These are phyloP conservation scores for Notothenia rossii DNA, from an alignment of 2,113 vertebrate genomes.

Conservation along the genomic window DNA sequence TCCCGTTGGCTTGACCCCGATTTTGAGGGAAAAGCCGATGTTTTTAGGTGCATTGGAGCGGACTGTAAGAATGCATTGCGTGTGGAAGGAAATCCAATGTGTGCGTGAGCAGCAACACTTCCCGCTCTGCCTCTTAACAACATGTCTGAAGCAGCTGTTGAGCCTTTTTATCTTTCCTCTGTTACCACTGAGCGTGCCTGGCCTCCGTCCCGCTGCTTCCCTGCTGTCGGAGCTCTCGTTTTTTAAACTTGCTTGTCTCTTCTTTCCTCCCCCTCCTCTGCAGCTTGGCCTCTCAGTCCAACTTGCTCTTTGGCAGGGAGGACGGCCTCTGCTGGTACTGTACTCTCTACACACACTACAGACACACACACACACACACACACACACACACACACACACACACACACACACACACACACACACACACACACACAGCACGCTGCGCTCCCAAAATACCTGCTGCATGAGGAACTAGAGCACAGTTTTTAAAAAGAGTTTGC, in stretches of 20 bases:
- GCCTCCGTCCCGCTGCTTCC: slow-evolving; percentile 27
- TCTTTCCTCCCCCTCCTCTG: slow-evolving; percentile 69
- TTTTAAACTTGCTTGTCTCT: slow-evolving; percentile 52
- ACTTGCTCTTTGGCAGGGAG: slow-evolving; percentile 85
- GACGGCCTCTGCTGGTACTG: slow-evolving; percentile 85
- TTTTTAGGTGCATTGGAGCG: not conserved
- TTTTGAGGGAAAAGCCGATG: not conserved
- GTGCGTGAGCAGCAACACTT: slow-evolving; percentile 25
- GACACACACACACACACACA: slow-evolving; percentile 37
- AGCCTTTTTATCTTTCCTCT: slow-evolving; percentile 13
- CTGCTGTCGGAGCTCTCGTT: slow-evolving; percentile 58
- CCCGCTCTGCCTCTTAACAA: slow-evolving; percentile 22
- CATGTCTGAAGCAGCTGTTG: slow-evolving; percentile 51
- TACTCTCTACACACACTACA: slow-evolving; percentile 53
- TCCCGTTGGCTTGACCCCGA: not conserved
- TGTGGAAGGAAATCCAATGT: slow-evolving; percentile 16
- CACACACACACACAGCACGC: slow-evolving; percentile 28
- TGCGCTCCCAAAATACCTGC: slow-evolving; percentile 53
- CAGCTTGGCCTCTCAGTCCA: slow-evolving; percentile 85
- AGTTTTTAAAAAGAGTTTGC: not conserved
- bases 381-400: slow-evolving; percentile 39
- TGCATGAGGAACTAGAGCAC: slow-evolving; percentile 1
- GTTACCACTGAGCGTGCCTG: slow-evolving; percentile 35
- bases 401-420: slow-evolving; percentile 36
- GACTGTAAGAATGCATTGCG: slow-evolving; percentile 18